Evolutionary conservation across 2,888 invertebrate species (phyloP).

Genomic region (Melanophora roralis): DNA sequence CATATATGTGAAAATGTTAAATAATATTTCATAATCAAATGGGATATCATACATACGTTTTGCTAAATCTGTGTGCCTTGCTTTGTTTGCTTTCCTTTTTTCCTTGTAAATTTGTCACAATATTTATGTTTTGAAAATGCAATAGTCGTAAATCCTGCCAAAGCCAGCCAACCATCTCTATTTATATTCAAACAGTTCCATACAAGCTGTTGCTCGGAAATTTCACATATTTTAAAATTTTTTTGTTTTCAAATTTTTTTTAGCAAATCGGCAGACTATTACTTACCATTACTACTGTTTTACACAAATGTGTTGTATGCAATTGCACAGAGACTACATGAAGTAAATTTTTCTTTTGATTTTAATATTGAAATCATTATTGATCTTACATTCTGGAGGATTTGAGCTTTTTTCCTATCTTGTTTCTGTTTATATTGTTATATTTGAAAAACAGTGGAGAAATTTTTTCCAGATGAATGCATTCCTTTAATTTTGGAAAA

Average conservation of each 20-base stretch:
- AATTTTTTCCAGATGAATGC: too few relatives aligned
- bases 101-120: slow-evolving; percentile 59
- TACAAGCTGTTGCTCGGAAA: slow-evolving; percentile 61
- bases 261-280: slow-evolving; percentile 40
- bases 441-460: too few relatives aligned
- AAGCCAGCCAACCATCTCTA: slow-evolving; percentile 51
- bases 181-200: slow-evolving; percentile 44
- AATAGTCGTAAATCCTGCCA: slow-evolving; percentile 62
- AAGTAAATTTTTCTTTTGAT: not conserved
- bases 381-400: too few relatives aligned
- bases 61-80: slow-evolving; percentile 19
- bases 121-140: slow-evolving; percentile 60
- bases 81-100: slow-evolving; percentile 51
- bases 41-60: too few relatives aligned
- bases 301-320: not conserved
- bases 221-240: slow-evolving; percentile 48
- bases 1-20: too few relatives aligned
- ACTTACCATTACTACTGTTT: slow-evolving; percentile 15
- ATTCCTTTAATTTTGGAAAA: too few relatives aligned
- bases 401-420: too few relatives aligned
- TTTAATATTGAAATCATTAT: too few relatives aligned
- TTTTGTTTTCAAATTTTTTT: slow-evolving; percentile 36
- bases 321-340: not conserved
- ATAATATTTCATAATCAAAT: too few relatives aligned
- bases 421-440: too few relatives aligned